A percentile compares a stretch with the other conserved stretches of the same genome.
Evolutionary conservation across 1,140 invertebrate species (phyloP).

Genomic region (Cydia strobilella): DNA sequence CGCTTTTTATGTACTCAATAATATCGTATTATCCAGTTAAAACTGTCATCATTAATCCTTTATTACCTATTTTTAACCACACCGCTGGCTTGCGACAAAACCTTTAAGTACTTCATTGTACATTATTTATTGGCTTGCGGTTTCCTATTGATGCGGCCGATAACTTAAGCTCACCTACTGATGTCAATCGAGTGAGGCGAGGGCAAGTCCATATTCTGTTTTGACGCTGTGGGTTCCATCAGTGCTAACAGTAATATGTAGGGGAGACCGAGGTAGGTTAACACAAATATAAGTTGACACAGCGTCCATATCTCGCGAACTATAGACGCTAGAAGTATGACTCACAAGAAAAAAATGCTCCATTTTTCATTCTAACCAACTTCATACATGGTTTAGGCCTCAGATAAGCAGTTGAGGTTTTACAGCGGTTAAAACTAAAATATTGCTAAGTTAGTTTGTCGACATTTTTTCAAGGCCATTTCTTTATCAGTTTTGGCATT

Average conservation of each 20-base stretch:
- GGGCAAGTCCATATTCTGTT: neutral
- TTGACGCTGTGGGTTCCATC: neutral
- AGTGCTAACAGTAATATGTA: neutral
- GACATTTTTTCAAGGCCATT: too few species aligned
- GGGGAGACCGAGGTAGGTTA: too few species aligned
- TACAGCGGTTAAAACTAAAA: too few species aligned
- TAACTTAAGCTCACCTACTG: slow-evolving; percentile 14
- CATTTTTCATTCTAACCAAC: too few species aligned
- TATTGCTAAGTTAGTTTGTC: too few species aligned
- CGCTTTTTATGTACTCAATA: neutral
- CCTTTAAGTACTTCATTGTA: slow-evolving; percentile 28
- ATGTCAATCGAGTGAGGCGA: slow-evolving; percentile 10
- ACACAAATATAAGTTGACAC: too few species aligned
- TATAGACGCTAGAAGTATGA: too few species aligned
- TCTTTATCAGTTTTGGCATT: too few species aligned
- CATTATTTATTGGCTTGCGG: slow-evolving; percentile 22
- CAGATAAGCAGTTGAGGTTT: too few species aligned
- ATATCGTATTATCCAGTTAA: neutral
- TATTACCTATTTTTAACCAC: neutral
- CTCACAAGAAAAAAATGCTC: too few species aligned
- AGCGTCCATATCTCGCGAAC: too few species aligned
- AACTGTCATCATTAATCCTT: slow-evolving; percentile 11
- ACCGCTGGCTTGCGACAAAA: slow-evolving; percentile 7
- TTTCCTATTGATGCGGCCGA: slow-evolving; percentile 1
- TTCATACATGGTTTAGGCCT: too few species aligned